phyloP scores from a whole-genome alignment of 2,113 vertebrate species.

The Macheiramphus alcinus region DNA sequence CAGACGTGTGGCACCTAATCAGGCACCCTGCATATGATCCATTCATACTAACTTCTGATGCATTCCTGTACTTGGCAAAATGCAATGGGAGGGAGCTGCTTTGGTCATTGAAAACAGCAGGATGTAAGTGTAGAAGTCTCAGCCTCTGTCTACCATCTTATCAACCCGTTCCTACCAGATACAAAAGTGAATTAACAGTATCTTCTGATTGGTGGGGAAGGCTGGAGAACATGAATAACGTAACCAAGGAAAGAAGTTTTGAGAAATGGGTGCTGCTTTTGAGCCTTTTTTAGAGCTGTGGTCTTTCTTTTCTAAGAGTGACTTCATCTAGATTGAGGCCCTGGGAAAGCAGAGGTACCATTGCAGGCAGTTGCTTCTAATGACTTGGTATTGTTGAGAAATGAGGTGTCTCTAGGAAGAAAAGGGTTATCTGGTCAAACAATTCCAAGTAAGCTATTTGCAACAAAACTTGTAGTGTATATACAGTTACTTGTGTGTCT shows the following conservation, averaged over 20 bases:
- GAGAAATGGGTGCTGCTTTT: not conserved
- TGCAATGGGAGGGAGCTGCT: not conserved
- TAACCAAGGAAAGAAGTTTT: not conserved
- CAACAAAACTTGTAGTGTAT: not conserved
- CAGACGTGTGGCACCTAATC: not conserved
- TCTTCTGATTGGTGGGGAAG: not conserved
- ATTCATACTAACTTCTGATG: not conserved
- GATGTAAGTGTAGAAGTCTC: fast-evolving
- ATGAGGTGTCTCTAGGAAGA: not conserved
- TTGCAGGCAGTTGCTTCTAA: not conserved
- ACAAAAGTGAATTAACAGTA: not conserved
- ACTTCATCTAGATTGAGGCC: not conserved
- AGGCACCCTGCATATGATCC: not conserved
- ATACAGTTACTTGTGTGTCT: not conserved
- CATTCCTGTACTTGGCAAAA: not conserved
- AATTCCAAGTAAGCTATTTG: not conserved
- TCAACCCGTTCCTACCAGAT: not conserved
- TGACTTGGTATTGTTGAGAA: not conserved
- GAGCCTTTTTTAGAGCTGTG: not conserved
- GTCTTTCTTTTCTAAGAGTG: not conserved
- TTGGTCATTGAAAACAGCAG: not conserved
- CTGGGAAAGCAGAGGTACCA: not conserved
- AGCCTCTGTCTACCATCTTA: not conserved
- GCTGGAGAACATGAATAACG: fast-evolving
- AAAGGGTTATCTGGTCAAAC: not conserved